These are phyloP conservation scores for Trissolcus brochymenae DNA, from an alignment of 2,888 invertebrate species.

Conservation along the genomic window DNA sequence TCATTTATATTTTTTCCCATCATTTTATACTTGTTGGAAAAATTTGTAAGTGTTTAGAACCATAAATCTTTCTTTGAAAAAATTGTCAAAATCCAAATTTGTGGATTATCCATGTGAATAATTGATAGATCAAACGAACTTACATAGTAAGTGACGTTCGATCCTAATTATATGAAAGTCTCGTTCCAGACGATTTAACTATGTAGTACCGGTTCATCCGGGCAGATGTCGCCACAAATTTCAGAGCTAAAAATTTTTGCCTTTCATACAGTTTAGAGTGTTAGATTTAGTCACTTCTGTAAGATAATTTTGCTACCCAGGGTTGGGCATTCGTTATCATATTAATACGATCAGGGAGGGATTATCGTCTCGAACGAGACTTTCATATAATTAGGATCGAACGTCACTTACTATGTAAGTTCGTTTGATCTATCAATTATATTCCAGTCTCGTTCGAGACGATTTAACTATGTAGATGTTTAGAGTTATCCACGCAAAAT, in stretches of 20 bases:
- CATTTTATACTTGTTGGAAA: too few relatives aligned
- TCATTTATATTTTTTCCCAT: too few relatives aligned
- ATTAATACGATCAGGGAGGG: background rate
- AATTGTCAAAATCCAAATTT: too few relatives aligned
- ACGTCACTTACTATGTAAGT: background rate
- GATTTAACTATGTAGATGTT: background rate
- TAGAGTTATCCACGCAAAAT: background rate
- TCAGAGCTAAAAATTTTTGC: background rate
- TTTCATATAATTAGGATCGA: background rate
- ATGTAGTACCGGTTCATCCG: slow-evolving; percentile 8
- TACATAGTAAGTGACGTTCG: background rate
- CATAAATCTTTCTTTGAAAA: too few relatives aligned
- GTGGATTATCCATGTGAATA: too few relatives aligned
- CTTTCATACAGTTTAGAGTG: background rate
- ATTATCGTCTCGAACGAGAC: background rate
- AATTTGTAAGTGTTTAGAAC: too few relatives aligned
- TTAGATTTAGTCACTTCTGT: background rate
- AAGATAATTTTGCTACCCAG: background rate
- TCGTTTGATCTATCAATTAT: background rate
- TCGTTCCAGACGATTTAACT: background rate
- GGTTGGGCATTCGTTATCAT: background rate
- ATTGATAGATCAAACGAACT: slow-evolving; percentile 1
- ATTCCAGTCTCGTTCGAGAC: background rate
- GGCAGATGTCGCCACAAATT: slow-evolving; percentile 9
- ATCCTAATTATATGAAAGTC: slow-evolving; percentile 3